phyloP scores from a whole-genome alignment of 2,113 vertebrate species.

The Thalassarche chlororhynchos region DNA sequence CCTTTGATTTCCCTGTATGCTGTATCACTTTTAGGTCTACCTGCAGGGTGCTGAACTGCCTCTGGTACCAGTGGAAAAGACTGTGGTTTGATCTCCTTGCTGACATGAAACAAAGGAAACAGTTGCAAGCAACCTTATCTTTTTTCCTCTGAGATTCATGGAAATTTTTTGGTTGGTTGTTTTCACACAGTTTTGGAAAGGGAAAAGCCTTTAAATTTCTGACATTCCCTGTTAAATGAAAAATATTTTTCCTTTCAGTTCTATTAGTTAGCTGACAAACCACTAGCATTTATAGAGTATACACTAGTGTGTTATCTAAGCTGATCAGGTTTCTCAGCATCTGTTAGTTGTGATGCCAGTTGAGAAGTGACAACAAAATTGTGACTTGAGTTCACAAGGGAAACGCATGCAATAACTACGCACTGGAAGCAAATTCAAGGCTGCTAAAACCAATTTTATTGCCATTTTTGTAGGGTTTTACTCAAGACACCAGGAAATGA shows the following conservation, averaged over 20 bases:
- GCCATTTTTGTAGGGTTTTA: background rate
- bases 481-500: background rate
- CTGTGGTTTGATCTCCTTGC: background rate
- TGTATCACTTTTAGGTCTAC: background rate
- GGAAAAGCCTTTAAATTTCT: background rate
- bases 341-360: background rate
- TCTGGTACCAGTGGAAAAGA: background rate
- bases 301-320: background rate
- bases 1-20: background rate
- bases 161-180: background rate
- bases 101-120: background rate
- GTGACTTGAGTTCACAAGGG: background rate
- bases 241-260: background rate
- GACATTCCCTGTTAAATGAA: background rate
- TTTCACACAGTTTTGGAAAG: background rate
- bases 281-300: background rate
- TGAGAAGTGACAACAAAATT: background rate
- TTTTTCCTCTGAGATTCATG: background rate
- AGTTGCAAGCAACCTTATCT: background rate
- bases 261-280: background rate
- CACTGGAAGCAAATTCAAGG: background rate
- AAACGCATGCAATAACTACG: background rate
- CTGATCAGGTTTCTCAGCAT: background rate
- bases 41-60: background rate
- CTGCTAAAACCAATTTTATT: background rate